Percentiles rank a stretch among this genome's conserved stretches.
These are phyloP conservation scores for Ametastegia equiseti DNA, from an alignment of 2,888 invertebrate genomes.

Conservation along the genomic window DNA sequence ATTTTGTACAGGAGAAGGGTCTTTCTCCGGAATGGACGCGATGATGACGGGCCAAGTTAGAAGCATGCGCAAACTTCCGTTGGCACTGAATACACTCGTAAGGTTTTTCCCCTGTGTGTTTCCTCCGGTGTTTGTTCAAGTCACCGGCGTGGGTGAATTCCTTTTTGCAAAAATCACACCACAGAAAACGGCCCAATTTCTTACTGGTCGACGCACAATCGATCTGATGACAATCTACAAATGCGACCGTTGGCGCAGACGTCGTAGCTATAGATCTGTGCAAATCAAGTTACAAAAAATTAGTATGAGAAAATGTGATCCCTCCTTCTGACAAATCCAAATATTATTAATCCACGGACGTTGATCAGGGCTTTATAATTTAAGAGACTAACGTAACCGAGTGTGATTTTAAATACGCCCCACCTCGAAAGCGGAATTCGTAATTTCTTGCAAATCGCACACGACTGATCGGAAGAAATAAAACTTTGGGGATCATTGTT, in stretches of 20 bases:
- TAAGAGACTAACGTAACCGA: too few relatives aligned
- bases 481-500: too few relatives aligned
- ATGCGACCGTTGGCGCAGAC: not conserved
- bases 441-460: too few relatives aligned
- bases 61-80: constrained; percentile 64
- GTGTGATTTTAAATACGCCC: too few relatives aligned
- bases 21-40: constrained; percentile 62
- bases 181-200: constrained; percentile 39
- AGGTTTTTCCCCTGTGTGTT: constrained; percentile 66
- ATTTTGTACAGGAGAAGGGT: constrained; percentile 61
- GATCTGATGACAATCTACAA: not conserved
- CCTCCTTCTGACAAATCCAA: too few relatives aligned
- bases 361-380: too few relatives aligned
- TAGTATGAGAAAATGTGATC: too few relatives aligned
- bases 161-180: constrained; percentile 59
- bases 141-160: constrained; percentile 60
- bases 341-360: too few relatives aligned
- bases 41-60: constrained; percentile 63
- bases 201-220: not conserved
- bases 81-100: constrained; percentile 62
- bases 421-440: too few relatives aligned
- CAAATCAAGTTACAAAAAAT: not conserved
- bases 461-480: too few relatives aligned
- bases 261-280: not conserved
- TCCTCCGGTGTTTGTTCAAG: constrained; percentile 59